These are phyloP conservation scores for Synergus japonicus DNA, from an alignment of 2,888 invertebrate species.

Conservation along the genomic window DNA sequence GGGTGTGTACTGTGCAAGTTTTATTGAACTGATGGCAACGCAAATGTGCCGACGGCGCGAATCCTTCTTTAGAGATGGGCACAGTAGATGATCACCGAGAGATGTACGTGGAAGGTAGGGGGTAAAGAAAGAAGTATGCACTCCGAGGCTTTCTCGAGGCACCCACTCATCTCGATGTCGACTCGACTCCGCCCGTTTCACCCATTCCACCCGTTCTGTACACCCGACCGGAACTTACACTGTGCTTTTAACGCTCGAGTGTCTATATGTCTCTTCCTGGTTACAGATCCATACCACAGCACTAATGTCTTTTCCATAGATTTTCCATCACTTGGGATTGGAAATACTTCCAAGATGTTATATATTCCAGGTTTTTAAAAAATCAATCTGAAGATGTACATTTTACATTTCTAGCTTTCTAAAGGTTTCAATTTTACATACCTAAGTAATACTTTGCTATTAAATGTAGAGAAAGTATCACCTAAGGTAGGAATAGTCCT, in stretches of 20 bases:
- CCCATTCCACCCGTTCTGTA: conserved; percentile 46
- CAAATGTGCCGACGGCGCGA: neutral
- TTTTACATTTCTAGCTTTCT: too few species aligned
- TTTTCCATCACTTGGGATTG: neutral
- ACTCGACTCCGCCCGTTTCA: conserved; percentile 54
- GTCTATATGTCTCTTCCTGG: conserved; percentile 56
- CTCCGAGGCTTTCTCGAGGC: conserved; percentile 58
- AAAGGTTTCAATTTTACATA: too few species aligned
- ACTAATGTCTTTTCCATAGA: conserved; percentile 51
- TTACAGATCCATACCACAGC: conserved; percentile 47
- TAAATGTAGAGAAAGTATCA: too few species aligned
- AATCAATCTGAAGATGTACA: too few species aligned
- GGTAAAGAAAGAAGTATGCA: conserved; percentile 50
- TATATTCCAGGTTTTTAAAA: too few species aligned
- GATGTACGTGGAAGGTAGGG: conserved; percentile 35
- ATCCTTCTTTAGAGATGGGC: conserved; percentile 47
- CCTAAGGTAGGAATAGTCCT: too few species aligned
- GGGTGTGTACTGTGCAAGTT: neutral
- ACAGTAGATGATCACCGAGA: conserved; percentile 44
- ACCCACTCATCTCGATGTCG: conserved; percentile 62
- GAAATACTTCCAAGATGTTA: neutral
- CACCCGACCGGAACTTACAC: conserved; percentile 55
- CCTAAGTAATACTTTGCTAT: too few species aligned
- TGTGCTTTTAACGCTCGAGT: conserved; percentile 63
- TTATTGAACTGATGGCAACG: neutral